Base-by-base conservation (phyloP, 64 coral and sea anemone genomes). In the Actinia tenebrosa region DNA sequence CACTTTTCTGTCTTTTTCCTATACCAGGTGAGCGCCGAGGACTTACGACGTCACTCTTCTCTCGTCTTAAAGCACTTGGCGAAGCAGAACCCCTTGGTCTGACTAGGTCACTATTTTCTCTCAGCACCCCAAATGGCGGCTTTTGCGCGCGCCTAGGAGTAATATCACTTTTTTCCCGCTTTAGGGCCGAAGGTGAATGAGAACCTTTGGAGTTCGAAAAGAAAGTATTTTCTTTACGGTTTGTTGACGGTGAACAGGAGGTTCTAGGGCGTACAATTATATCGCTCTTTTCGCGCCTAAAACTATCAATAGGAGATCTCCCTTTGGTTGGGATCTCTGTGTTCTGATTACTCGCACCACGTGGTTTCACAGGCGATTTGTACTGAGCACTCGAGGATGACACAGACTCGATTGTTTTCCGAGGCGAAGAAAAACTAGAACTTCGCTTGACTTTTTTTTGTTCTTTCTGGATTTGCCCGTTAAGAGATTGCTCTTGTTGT, bases 11-110 rank as follows among this genome's bases (percentile, higher is more conserved):
- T 20, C 83, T 45, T 85, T 60, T 85, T 45, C 44, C 52, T 2
- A 55, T 81, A 19, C 79, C 79, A 1, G 79, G 79, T 1, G 79
- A 81, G 4, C 79, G 79, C 14, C 50, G 79, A 81, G 50, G 79
- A 52, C 16, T 45, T 52, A 87, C 85, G 54, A 91, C 30, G 66
- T 92, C 90, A 84, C 90, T 92, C 82, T 92, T 92, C 86, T 92
- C 90, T 17, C 90, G 85, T 27, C 79, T 82, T 71, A 92, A 69
- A 61, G 66, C 37, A 46, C 58, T 19, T 42, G 85, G 53, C 13
- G 79, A 47, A 61, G 83, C 1, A 3, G 83, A 61, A 15, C 54
- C 83, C 19, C 86, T 78, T 20, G 77, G 85, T 92, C 64, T 87
- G 14, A 80, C 86, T 9, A 92, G 10, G 79, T 92, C 90, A 80